These are phyloP conservation scores for Tachycineta bicolor DNA, from an alignment of 2,113 vertebrate species.

Conservation along the genomic window DNA sequence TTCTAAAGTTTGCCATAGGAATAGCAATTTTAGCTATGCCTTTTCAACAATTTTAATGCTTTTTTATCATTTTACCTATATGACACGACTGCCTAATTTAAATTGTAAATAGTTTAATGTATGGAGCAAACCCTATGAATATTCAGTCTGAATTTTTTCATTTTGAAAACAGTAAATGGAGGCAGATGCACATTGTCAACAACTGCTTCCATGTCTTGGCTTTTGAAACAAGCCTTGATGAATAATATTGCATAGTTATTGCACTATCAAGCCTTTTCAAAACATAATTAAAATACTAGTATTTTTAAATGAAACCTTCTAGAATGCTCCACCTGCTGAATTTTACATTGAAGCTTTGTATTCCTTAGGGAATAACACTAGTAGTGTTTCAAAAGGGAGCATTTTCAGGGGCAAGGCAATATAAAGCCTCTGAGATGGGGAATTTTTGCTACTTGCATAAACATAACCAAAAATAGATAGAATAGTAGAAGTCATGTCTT, in stretches of 20 bases:
- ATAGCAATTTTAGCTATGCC: not conserved
- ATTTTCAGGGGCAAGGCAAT: not conserved
- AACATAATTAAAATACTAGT: not conserved
- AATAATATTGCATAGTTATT: not conserved
- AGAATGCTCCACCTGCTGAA: not conserved
- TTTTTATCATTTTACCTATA: not conserved
- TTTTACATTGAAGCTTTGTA: not conserved
- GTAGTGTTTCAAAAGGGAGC: not conserved
- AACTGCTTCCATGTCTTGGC: not conserved
- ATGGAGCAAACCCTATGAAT: not conserved
- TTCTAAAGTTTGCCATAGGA: not conserved
- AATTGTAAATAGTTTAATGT: not conserved
- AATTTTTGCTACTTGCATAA: not conserved
- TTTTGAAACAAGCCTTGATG: not conserved
- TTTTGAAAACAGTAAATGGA: not conserved
- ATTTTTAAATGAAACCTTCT: not conserved
- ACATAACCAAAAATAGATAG: not conserved
- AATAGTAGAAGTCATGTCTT: not conserved
- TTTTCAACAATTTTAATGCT: not conserved
- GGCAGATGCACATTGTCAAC: not conserved
- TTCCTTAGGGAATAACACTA: not conserved
- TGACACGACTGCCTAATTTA: not conserved
- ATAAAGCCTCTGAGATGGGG: not conserved
- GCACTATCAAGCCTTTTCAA: not conserved
- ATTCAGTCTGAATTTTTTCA: not conserved